phyloP scores from a whole-genome alignment of 1,140 invertebrate species.

The Lerema accius region DNA sequence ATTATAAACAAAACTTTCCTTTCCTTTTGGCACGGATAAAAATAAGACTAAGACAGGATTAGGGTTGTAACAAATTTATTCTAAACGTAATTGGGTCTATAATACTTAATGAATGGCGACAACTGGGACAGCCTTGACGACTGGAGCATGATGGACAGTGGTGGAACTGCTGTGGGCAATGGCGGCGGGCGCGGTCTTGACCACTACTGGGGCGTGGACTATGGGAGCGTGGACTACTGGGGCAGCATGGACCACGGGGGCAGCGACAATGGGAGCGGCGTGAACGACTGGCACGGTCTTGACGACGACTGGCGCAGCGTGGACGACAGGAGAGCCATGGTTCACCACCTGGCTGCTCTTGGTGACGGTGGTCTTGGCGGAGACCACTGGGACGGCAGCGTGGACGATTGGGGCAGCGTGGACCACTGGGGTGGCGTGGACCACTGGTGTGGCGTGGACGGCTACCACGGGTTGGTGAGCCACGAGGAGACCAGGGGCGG shows the following conservation, averaged over 20 bases:
- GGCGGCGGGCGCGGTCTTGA: conserved; percentile 66
- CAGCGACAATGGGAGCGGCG: conserved; percentile 59
- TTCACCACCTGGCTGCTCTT: conserved; percentile 63
- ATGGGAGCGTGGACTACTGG: conserved; percentile 56
- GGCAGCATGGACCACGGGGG: conserved; percentile 57
- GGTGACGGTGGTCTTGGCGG: conserved; percentile 59
- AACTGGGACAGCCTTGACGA: conserved; percentile 82
- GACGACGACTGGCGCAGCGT: conserved; percentile 58
- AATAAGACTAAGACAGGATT: neutral
- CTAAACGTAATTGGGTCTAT: conserved; percentile 19
- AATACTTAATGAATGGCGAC: conserved; percentile 73
- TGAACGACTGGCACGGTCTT: conserved; percentile 53
- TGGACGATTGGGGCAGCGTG: too few relatives aligned
- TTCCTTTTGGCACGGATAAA: too few relatives aligned
- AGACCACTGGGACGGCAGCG: too few relatives aligned
- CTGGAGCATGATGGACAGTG: conserved; percentile 72
- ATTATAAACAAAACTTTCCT: too few relatives aligned
- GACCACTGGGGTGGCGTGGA: conserved; percentile 66
- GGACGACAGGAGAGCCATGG: conserved; percentile 62
- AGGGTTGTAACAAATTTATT: conserved; percentile 11
- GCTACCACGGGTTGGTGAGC: conserved; percentile 59
- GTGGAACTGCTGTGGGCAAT: conserved; percentile 67
- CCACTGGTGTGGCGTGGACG: conserved; percentile 66
- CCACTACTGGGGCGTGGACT: conserved; percentile 69
- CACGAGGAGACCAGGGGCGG: conserved; percentile 75